phyloP scores from a whole-genome alignment of 1,140 invertebrate species.

The Chironomus tepperi region DNA sequence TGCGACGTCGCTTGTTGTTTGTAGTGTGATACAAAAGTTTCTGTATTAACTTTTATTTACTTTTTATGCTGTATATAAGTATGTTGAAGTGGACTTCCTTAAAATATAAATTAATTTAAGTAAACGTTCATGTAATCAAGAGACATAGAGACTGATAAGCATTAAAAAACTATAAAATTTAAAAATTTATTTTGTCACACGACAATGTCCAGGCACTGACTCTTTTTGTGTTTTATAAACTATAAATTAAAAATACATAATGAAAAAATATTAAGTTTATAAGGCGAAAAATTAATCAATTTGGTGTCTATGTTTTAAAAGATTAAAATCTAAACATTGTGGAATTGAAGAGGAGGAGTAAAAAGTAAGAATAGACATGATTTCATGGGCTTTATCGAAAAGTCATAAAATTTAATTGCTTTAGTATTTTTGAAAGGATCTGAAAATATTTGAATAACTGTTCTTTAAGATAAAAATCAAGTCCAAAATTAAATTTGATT shows the following conservation, averaged over 20 bases:
- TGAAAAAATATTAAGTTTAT: not conserved
- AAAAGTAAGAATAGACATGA: not conserved
- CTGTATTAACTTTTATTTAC: too few relatives aligned
- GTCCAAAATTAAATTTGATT: not conserved
- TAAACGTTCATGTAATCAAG: too few relatives aligned
- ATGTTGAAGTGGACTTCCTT: too few relatives aligned
- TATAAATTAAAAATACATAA: not conserved
- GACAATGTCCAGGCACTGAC: too few relatives aligned
- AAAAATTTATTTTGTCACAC: too few relatives aligned
- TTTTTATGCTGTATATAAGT: too few relatives aligned
- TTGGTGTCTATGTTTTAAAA: not conserved
- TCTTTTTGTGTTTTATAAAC: not conserved
- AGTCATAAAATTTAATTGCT: not conserved
- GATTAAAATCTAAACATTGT: not conserved
- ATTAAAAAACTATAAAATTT: too few relatives aligned
- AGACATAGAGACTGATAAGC: too few relatives aligned
- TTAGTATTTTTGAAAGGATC: not conserved
- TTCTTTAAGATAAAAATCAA: not conserved
- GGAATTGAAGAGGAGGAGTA: not conserved
- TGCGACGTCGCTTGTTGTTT: too few relatives aligned
- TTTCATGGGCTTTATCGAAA: not conserved
- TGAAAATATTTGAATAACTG: not conserved
- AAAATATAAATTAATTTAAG: too few relatives aligned
- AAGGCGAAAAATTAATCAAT: not conserved
- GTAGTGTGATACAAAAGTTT: too few relatives aligned